Evolutionary conservation across 2,113 vertebrate species (phyloP).

Genomic region (Labrus mixtus): DNA sequence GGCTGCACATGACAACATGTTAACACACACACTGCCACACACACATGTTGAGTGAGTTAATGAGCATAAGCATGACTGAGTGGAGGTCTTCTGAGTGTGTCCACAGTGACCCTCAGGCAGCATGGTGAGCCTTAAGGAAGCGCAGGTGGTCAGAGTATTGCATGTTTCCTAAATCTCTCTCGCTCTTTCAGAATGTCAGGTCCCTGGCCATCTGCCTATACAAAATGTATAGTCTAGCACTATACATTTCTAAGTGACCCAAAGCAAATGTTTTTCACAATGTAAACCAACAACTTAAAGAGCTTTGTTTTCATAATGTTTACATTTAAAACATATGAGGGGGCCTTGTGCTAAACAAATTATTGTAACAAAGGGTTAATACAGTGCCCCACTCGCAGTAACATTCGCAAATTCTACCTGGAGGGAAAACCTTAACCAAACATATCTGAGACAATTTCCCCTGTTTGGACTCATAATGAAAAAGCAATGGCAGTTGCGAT

Average conservation of each 20-base stretch:
- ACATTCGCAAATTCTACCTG: too few species aligned
- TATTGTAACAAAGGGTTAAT: too few species aligned
- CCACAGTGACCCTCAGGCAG: conserved; percentile 51
- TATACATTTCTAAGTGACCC: neutral
- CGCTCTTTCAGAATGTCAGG: conserved; percentile 60
- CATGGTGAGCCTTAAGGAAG: conserved; percentile 14
- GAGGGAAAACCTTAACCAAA: too few species aligned
- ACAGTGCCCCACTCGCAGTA: too few species aligned
- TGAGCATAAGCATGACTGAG: conserved; percentile 37
- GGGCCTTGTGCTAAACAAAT: too few species aligned
- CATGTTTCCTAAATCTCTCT: neutral
- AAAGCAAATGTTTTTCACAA: conserved; percentile 30
- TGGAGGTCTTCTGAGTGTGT: conserved; percentile 40
- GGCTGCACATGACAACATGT: neutral
- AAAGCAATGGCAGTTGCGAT: too few species aligned
- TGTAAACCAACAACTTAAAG: neutral
- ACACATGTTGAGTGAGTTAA: conserved; percentile 43
- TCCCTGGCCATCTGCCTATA: conserved; percentile 63
- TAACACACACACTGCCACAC: conserved; percentile 3
- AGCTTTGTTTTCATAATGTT: neutral
- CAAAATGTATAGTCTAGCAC: conserved; percentile 46
- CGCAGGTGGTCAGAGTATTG: conserved; percentile 61
- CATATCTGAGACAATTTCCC: too few species aligned
- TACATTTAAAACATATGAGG: neutral
- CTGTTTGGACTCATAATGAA: too few species aligned